A percentile compares a stretch with the other conserved stretches of the same genome.
Evolutionary conservation across 64 coral and sea anemone species (phyloP).

Genomic region (Montipora sp.): DNA sequence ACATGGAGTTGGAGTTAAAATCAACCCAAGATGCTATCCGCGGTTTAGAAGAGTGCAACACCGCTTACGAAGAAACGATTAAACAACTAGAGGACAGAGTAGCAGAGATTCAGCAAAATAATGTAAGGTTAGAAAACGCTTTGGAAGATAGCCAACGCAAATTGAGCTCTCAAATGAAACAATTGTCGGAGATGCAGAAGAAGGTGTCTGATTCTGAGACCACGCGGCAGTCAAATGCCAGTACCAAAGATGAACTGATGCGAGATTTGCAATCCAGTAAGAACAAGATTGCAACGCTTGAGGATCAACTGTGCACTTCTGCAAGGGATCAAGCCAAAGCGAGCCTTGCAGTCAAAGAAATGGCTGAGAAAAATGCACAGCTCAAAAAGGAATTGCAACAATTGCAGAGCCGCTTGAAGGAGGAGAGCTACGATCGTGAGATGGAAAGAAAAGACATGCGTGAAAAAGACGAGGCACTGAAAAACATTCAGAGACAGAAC

Average conservation of each 20-base stretch:
- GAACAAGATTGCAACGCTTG: constrained; percentile 10
- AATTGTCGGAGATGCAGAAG: not conserved
- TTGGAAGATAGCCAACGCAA: constrained; percentile 3
- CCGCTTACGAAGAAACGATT: constrained; percentile 27
- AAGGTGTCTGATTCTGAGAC: constrained; percentile 40
- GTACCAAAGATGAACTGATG: constrained; percentile 8
- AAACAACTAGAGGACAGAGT: not conserved
- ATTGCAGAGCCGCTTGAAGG: not conserved
- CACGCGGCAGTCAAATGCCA: not conserved
- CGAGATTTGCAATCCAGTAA: constrained; percentile 15
- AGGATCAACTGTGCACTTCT: constrained; percentile 26
- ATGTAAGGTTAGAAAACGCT: constrained; percentile 9
- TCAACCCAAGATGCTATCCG: not conserved
- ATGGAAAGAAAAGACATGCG: constrained; percentile 13
- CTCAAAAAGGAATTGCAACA: constrained; percentile 35
- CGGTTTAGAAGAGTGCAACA: constrained; percentile 21
- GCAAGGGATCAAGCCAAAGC: constrained; percentile 18
- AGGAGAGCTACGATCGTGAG: constrained; percentile 14
- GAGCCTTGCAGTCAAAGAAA: not conserved
- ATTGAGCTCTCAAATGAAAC: not conserved
- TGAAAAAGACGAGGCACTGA: constrained; percentile 19
- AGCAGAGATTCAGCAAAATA: not conserved
- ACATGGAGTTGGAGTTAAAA: constrained; percentile 12
- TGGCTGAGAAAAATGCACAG: constrained; percentile 2
- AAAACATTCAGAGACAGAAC: constrained; percentile 27